Base-by-base conservation (phyloP, 1,140 invertebrate species). In the Pollicipes pollicipes region DNA sequence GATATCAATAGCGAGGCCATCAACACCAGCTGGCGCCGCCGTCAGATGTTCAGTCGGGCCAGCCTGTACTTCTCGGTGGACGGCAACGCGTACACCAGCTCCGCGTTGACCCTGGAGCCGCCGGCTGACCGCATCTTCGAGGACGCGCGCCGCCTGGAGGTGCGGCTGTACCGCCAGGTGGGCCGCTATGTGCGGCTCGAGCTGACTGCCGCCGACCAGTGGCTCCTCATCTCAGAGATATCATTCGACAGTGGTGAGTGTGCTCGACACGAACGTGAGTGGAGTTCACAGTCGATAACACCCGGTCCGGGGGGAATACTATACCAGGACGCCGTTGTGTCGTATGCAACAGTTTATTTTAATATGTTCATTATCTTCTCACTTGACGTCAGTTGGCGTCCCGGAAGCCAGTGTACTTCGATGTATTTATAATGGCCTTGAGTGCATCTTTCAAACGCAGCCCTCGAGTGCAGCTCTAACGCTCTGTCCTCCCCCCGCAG, bases 141-240 rank as follows among this genome's bases (percentile, higher is more conserved):
- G 77, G 86, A 88, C 74, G 88, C 91, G 68, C 84, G 91, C 67
- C 87, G 91, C 76, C 88, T 95, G 72, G 87, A 87, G 74, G 88
- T 95, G 76, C 87, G 88, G 76, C 83, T 95, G 66, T 86, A 90
- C 76, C 85, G 91, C 76, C 83, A 87, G 37, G 81, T 90, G 30
- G 92, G 88, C 68, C 83, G 84, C 71, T 90, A 85, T 78, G 79
- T 93, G 37, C 88, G 89, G 78, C 80, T 93, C 66, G 88, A 90
- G 76, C 83, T 95, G 31, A 90, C 88, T 80, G 95, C 94, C 77
- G 88, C 89, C 68, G 83, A 88, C 10, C 83, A 85, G 73, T 95
- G 91, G 91, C 88, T 95, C 74, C 85, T 95, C 82, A 84, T 95
- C 73, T 92, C 90, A 77, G 92, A 95, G 81, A 85, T 94, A 69